A percentile compares a stretch with the other conserved stretches of the same genome.
phyloP scores from a whole-genome alignment of 1,140 invertebrate species.

The Aphaenogaster floridana region DNA sequence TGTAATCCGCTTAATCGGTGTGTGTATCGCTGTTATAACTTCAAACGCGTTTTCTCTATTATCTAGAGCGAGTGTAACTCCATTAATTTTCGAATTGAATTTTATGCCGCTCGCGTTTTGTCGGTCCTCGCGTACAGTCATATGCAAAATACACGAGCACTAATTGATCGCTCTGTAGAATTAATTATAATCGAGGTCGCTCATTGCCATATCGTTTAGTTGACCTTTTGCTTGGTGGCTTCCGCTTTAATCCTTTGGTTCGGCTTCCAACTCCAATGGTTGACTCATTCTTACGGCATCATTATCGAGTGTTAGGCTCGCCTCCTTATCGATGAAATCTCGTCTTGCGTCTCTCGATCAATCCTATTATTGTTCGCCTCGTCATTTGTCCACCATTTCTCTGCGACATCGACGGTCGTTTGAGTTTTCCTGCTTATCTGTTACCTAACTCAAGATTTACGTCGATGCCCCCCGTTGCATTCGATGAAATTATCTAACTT shows the following conservation, averaged over 20 bases:
- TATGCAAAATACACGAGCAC: neutral
- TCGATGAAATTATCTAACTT: slow-evolving; percentile 15
- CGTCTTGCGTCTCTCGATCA: slow-evolving; percentile 59
- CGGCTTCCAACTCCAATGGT: slow-evolving; percentile 32
- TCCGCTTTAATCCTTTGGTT: slow-evolving; percentile 67
- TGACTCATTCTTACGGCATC: slow-evolving; percentile 71
- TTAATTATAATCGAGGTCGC: slow-evolving; percentile 22
- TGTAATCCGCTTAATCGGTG: slow-evolving; percentile 56
- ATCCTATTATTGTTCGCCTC: slow-evolving; percentile 44
- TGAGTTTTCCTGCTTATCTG: slow-evolving; percentile 1
- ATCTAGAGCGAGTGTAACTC: slow-evolving; percentile 36
- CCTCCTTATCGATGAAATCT: slow-evolving; percentile 64
- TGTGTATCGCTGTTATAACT: slow-evolving; percentile 43
- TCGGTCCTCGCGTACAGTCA: neutral
- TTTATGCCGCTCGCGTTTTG: slow-evolving; percentile 26
- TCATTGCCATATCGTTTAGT: slow-evolving; percentile 1
- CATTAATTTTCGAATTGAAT: slow-evolving; percentile 55
- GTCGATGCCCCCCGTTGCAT: neutral
- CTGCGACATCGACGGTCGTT: slow-evolving; percentile 1
- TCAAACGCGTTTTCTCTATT: slow-evolving; percentile 44
- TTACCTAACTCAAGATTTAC: slow-evolving; percentile 51
- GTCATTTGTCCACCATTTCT: slow-evolving; percentile 53
- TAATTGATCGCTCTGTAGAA: slow-evolving; percentile 31
- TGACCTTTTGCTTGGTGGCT: neutral
- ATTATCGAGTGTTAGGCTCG: slow-evolving; percentile 70